Evolutionary conservation across 2,888 invertebrate genomes (phyloP).

Genomic region (Blastobasis adustella): DNA sequence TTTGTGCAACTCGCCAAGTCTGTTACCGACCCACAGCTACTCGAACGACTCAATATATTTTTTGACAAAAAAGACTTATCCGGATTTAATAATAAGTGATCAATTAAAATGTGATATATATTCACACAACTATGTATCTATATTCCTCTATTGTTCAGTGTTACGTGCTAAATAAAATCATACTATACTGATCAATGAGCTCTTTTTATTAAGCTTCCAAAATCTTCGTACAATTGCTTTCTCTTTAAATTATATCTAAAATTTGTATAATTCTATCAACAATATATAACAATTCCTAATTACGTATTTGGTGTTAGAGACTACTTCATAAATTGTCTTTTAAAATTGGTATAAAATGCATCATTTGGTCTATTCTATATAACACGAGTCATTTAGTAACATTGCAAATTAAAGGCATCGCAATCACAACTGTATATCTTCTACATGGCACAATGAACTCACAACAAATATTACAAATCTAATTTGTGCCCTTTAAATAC

Average conservation of each 20-base stretch:
- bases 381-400: slow-evolving; percentile 9
- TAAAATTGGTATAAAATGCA: slow-evolving; percentile 42
- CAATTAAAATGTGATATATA: slow-evolving; percentile 49
- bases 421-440: slow-evolving; percentile 17
- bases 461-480: slow-evolving; percentile 25
- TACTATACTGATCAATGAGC: slow-evolving; percentile 31
- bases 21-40: slow-evolving; percentile 61
- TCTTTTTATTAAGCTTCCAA: slow-evolving; percentile 43
- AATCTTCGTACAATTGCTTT: slow-evolving; percentile 24
- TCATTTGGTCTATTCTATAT: slow-evolving; percentile 36
- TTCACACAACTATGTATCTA: slow-evolving; percentile 17
- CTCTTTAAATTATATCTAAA: slow-evolving; percentile 22
- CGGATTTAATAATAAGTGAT: slow-evolving; percentile 58
- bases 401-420: slow-evolving; percentile 23
- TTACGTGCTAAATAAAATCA: slow-evolving; percentile 59
- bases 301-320: slow-evolving; percentile 61
- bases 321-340: slow-evolving; percentile 58
- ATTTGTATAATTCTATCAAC: slow-evolving; percentile 32
- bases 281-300: slow-evolving; percentile 41
- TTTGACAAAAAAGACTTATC: slow-evolving; percentile 69
- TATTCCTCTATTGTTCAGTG: slow-evolving; percentile 42
- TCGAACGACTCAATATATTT: slow-evolving; percentile 70
- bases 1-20: slow-evolving; percentile 61
- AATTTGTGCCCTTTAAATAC: slow-evolving; percentile 26
- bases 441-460: slow-evolving; percentile 64